Base-by-base conservation (phyloP, 2,797 vertebrate species). In the Lepus townsendii region DNA sequence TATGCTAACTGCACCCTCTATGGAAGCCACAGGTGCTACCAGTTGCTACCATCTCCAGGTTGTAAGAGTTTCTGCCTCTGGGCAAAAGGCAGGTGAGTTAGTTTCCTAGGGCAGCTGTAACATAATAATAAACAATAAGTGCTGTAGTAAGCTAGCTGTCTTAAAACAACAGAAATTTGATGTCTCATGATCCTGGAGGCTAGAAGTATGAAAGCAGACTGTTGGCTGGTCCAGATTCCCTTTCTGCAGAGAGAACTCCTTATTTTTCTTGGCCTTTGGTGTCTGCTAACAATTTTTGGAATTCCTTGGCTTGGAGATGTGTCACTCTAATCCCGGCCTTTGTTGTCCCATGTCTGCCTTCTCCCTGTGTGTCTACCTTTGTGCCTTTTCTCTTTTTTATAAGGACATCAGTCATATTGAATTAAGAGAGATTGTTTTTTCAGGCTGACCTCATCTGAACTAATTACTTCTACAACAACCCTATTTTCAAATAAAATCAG, bases 401-500 rank as follows among this genome's bases (percentile, higher is more conserved):
- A 38, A 54, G 16, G 47, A 79, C 30, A 22, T 9, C 7, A 17
- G 5, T 68, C 22, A 38, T 24, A 35, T 66, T 71, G 24, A 42
- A 24, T 47, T 35, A 79, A 80, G 30, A 60, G 3, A 16, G 27
- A 50, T 8, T 3, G 6, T 20, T 78, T 12, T 24, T n/a, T 13
- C 16, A 20, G 1, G 32, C 5, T 87, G 47, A 38, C 14, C 50
- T 92, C 42, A 54, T 80, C 54, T 88, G 78, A 85, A 47, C 3
- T 65, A 83, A 71, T 60, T 82, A 57, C 19, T 38, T 42, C 17
- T 76, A 11, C 19, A 77, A 27, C 19, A 6, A 30, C 20, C 12
- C n/a, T 88, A 24, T 65, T 68, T 94, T 65, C 73, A 80, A 94
- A 68, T 54, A 77, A 71, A 57, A 69, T 52, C n/a, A 54, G 13